Percentiles rank a stretch among this genome's conserved stretches.
Conservation (phyloP, 2,113 vertebrate species). For the Morone saxatilis region DNA sequence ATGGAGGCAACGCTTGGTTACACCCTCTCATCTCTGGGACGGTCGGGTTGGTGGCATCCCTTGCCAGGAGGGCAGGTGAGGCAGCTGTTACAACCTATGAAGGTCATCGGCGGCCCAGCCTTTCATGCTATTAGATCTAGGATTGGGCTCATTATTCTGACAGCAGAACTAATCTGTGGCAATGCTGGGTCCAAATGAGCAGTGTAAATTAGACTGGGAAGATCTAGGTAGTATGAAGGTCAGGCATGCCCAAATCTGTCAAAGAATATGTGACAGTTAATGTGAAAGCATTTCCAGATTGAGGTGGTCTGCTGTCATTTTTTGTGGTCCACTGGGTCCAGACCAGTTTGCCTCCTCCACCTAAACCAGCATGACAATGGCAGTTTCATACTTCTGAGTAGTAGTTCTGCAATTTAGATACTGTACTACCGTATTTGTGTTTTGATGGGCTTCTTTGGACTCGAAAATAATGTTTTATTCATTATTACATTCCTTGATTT, state of each 20-base stretch:
- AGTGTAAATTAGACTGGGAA: conserved; percentile 42
- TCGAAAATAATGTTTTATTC: conserved; percentile 25
- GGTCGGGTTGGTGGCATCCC: conserved; percentile 38
- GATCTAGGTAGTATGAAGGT: conserved; percentile 40
- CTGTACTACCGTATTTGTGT: background rate
- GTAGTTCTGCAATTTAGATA: background rate
- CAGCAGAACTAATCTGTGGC: conserved; percentile 51
- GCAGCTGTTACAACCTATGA: conserved; percentile 48
- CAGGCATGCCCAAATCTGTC: conserved; percentile 23
- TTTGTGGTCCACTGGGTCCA: conserved; percentile 7
- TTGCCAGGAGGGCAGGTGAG: conserved; percentile 67
- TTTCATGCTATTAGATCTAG: conserved; percentile 37
- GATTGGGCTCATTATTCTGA: conserved; percentile 61
- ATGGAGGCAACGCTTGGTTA: conserved; percentile 75
- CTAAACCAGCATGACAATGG: background rate
- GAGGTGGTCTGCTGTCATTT: background rate
- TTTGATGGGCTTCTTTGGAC: background rate
- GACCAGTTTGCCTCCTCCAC: background rate
- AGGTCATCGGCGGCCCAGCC: conserved; percentile 60
- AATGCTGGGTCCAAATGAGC: conserved; percentile 49
- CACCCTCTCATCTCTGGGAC: conserved; percentile 59
- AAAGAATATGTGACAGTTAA: conserved; percentile 37
- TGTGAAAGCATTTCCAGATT: conserved; percentile 36
- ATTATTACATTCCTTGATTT: conserved; percentile 18
- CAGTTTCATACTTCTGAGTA: background rate